Conservation (phyloP, 2,113 vertebrate genomes). For the Paradisaea rubra region DNA sequence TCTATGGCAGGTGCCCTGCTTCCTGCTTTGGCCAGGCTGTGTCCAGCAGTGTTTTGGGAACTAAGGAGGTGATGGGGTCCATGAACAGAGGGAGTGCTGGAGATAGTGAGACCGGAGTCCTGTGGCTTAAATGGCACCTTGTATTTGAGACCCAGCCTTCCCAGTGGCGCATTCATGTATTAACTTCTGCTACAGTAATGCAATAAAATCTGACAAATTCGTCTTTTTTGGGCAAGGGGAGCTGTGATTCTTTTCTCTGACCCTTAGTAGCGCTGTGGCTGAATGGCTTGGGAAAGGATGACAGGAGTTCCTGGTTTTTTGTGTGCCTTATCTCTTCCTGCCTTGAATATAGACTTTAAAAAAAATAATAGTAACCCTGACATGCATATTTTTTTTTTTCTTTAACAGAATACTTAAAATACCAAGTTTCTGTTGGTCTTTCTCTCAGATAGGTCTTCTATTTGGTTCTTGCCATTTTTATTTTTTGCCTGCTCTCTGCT, state of each 20-base stretch:
- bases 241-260: neutral
- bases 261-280: neutral
- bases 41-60: accelerated
- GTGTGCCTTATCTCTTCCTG: neutral
- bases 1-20: no score
- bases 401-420: neutral
- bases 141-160: neutral
- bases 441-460: neutral
- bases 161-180: accelerated
- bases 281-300: neutral
- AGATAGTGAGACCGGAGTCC: accelerated
- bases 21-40: neutral
- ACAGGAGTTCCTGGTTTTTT: neutral
- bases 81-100: neutral
- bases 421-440: neutral
- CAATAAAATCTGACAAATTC: neutral
- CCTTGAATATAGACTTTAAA: neutral
- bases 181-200: neutral
- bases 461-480: neutral
- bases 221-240: neutral
- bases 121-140: neutral
- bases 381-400: neutral
- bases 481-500: neutral
- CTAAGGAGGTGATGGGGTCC: accelerated
- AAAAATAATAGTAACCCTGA: neutral